Percentiles rank a stretch among this genome's conserved stretches.
Evolutionary conservation across 2,113 vertebrate species (phyloP).

Genomic region (Phrynosoma blainvillii): DNA sequence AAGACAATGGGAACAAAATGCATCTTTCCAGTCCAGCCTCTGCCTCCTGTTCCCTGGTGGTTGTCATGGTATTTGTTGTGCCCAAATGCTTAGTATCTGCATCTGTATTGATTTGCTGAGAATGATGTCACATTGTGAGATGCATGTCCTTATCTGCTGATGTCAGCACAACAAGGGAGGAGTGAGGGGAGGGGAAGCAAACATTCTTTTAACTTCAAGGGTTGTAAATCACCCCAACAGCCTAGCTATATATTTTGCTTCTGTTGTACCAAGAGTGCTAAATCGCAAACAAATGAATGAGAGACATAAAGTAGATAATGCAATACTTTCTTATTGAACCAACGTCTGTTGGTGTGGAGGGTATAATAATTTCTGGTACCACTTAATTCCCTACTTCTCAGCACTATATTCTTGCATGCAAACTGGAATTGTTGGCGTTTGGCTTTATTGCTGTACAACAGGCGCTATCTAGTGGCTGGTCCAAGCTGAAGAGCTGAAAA

Average conservation of each 20-base stretch:
- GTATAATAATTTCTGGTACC: slow-evolving; percentile 73
- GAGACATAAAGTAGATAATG: slow-evolving; percentile 38
- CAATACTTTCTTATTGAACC: slow-evolving; percentile 33
- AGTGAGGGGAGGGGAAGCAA: slow-evolving; percentile 51
- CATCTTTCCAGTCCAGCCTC: neutral
- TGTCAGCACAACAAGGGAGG: slow-evolving; percentile 68
- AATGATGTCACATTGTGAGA: slow-evolving; percentile 33
- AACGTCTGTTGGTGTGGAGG: slow-evolving; percentile 30
- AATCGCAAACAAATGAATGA: slow-evolving; percentile 78
- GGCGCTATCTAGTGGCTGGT: slow-evolving; percentile 72
- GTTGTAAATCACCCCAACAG: slow-evolving; percentile 75
- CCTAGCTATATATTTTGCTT: slow-evolving; percentile 73
- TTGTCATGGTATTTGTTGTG: slow-evolving; percentile 16
- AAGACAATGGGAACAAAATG: neutral
- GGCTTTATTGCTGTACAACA: slow-evolving; percentile 26
- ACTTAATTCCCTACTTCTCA: slow-evolving; percentile 59
- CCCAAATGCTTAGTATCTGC: neutral
- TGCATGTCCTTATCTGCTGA: slow-evolving; percentile 64
- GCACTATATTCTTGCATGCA: slow-evolving; percentile 32
- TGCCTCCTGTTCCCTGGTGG: slow-evolving; percentile 6
- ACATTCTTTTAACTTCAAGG: slow-evolving; percentile 67
- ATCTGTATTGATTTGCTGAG: slow-evolving; percentile 28
- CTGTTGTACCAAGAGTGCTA: slow-evolving; percentile 72
- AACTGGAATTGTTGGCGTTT: neutral
- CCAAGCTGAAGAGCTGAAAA: slow-evolving; percentile 6